phyloP scores from a whole-genome alignment of 2,888 invertebrate species.

The Eustalomyia histrio region DNA sequence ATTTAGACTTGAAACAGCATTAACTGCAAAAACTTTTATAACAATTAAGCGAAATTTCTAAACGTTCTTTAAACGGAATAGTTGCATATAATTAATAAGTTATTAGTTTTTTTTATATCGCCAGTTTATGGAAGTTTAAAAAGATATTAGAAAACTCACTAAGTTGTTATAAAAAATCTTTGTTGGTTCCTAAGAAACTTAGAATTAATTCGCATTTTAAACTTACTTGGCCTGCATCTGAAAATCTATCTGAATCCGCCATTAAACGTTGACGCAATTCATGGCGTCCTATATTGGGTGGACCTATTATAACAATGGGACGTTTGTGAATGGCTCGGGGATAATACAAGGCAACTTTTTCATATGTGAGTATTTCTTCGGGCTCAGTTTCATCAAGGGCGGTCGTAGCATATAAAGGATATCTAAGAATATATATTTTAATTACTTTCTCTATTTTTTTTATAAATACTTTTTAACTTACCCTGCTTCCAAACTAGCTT shows the following conservation, averaged over 20 bases:
- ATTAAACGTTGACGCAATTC: conserved; percentile 96
- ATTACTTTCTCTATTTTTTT: background rate
- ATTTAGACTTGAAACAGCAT: background rate
- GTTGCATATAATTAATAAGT: too few relatives aligned
- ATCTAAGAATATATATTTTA: conserved; percentile 75
- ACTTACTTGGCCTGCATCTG: conserved; percentile 96
- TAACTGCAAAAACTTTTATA: too few relatives aligned
- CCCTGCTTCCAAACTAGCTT: conserved; percentile 92
- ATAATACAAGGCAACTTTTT: conserved; percentile 97
- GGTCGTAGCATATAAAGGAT: conserved; percentile 89
- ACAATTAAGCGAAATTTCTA: too few relatives aligned
- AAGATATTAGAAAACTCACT: background rate
- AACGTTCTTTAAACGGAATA: too few relatives aligned
- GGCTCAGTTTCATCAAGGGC: conserved; percentile 91
- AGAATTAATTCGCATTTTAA: background rate
- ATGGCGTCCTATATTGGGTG: conserved; percentile 98
- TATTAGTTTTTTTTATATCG: too few relatives aligned
- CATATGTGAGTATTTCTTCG: conserved; percentile 97
- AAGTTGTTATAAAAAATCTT: background rate
- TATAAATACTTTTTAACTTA: conserved; percentile 64
- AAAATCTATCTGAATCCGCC: conserved; percentile 97
- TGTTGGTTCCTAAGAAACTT: background rate
- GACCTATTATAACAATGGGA: conserved; percentile 98
- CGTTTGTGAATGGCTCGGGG: conserved; percentile 97
- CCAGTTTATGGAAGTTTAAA: too few relatives aligned